A percentile compares a stretch with the other conserved stretches of the same genome.
Conservation (phyloP, 2,888 invertebrate genomes). For the Drosophila merina region DNA sequence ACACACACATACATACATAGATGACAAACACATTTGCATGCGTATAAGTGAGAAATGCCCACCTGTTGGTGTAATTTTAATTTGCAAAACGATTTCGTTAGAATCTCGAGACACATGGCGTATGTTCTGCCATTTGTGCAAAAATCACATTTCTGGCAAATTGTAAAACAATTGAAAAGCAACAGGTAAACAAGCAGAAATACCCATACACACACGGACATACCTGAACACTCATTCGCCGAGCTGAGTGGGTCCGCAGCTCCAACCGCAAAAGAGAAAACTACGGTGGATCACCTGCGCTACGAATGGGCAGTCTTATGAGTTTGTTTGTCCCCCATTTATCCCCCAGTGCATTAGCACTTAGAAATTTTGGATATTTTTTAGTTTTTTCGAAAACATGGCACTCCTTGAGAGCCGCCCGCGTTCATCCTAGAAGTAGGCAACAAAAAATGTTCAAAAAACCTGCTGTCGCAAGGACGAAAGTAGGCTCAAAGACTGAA, state of each 20-base stretch:
- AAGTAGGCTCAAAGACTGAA: not conserved
- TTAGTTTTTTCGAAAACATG: too few relatives aligned
- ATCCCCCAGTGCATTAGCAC: conserved; percentile 3
- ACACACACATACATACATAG: conserved; percentile 26
- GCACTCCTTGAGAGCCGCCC: too few relatives aligned
- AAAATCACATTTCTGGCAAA: conserved; percentile 60
- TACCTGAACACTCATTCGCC: conserved; percentile 8
- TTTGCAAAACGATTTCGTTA: conserved; percentile 39
- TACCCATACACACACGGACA: conserved; percentile 39
- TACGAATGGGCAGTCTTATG: conserved; percentile 8
- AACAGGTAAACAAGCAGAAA: conserved; percentile 65
- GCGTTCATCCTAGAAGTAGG: not conserved
- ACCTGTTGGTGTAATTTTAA: conserved; percentile 54
- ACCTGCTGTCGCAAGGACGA: not conserved
- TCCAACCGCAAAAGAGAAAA: conserved; percentile 75
- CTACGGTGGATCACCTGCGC: conserved; percentile 62
- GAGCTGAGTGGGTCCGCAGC: conserved; percentile 36
- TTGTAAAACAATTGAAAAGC: conserved; percentile 70
- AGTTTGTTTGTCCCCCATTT: not conserved
- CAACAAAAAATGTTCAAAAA: not conserved
- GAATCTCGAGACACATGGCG: conserved; percentile 46
- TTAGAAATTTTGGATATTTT: not conserved
- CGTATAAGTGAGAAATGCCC: conserved; percentile 19
- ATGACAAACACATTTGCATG: conserved; percentile 9
- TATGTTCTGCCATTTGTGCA: conserved; percentile 57